These are phyloP conservation scores for Scarus forsteni DNA, from an alignment of 2,797 vertebrate genomes.

Conservation along the genomic window DNA sequence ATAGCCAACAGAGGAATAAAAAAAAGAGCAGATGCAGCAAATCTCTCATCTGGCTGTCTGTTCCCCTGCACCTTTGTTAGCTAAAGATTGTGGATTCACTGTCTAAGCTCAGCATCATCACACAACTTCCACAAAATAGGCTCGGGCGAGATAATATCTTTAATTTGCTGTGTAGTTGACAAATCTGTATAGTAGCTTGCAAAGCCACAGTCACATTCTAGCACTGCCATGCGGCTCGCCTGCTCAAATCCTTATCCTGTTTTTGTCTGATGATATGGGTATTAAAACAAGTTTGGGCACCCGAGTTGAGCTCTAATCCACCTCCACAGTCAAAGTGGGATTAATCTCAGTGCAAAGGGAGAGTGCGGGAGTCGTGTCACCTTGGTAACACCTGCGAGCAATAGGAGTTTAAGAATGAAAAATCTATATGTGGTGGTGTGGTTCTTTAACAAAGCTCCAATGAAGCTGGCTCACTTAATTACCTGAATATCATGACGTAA, in stretches of 20 bases:
- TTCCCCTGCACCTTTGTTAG: constrained; percentile 61
- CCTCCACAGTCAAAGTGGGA: constrained; percentile 80
- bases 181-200: constrained; percentile 79
- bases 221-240: constrained; percentile 66
- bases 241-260: constrained; percentile 81
- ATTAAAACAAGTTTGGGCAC: constrained; percentile 83
- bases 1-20: constrained; percentile 12
- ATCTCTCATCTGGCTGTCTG: constrained; percentile 43
- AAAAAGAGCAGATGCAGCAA: constrained; percentile 29
- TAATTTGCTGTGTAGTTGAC: constrained; percentile 83
- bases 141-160: constrained; percentile 83
- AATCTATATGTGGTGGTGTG: constrained; percentile 59
- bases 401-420: constrained; percentile 64
- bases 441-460: constrained; percentile 53
- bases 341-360: constrained; percentile 72
- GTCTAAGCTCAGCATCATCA: constrained; percentile 74
- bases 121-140: constrained; percentile 81
- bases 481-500: constrained; percentile 61
- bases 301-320: constrained; percentile 81
- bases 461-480: constrained; percentile 65
- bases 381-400: constrained; percentile 71
- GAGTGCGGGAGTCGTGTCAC: constrained; percentile 72
- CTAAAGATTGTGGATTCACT: constrained; percentile 71
- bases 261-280: constrained; percentile 82
- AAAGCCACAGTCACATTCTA: constrained; percentile 73